Evolutionary conservation across 1,140 invertebrate genomes (phyloP), one percentile per base, ranked within the genome.

Genomic region (Drosophila sulfurigaster): DNA sequence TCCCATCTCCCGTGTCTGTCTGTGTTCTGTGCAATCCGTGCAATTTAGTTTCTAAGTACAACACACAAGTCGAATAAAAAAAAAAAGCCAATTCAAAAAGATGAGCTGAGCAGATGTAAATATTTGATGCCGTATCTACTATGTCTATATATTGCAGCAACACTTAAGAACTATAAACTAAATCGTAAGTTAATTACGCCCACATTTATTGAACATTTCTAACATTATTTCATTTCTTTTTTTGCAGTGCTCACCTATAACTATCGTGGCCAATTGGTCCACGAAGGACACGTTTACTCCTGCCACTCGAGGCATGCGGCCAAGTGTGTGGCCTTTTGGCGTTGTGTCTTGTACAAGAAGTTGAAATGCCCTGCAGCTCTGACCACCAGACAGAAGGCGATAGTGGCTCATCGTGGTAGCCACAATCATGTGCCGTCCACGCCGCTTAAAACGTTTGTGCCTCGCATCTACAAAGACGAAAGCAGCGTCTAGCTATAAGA

Each of bases 251-350:
- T 90, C 5, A 69, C 20, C 25, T 92, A 92, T 46, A 91, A 91
- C 41, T 85, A 75, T 54, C 78, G 91, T 5, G 91, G 91, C 0
- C 91, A 91, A 15, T 65, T 92, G 10, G 82, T 92, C 2, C 70
- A 88, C 46, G 25, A 69, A 2, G 73, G 77, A 3, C 66, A 78
- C 32, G 74, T 78, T 0, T 92, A 72, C 28, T 78, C 73, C 56
- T 78, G 78, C 13, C 75, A 90, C 43, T 71, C 77, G 1, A 35
- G 70, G 15, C 88, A 81, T 13, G 56, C 60, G 1, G 30, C 35
- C 0, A 77, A 77, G 1, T 79, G 73, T 1, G 16, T 76, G 13
- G 82, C 77, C 8, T 79, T 86, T 30, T 92, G 91, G 88, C 85
- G 88, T 3, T 92, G 91, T 57, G 63, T 63, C 0, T 58, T 54